Base-by-base conservation (phyloP, 2,797 vertebrate species). In the Taeniopygia guttata region DNA sequence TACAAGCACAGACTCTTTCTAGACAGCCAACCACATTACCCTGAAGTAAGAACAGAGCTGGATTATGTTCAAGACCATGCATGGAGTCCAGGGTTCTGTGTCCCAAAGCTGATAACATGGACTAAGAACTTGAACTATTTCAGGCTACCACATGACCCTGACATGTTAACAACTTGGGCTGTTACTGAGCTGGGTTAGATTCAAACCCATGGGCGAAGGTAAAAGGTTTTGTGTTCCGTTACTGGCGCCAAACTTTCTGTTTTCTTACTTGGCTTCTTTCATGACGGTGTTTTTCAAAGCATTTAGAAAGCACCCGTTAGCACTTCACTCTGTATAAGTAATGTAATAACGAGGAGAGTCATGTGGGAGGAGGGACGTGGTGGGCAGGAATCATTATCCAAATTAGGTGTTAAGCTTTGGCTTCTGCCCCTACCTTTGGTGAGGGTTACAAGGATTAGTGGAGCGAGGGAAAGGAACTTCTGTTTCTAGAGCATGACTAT, bases 321-420 rank as follows among this genome's bases (percentile, higher is more conserved):
- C 70, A 73, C 88, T 81, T 94, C n/a, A 22, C 87, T 92, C 75
- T 60, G 45, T 80, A 26, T 55, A 94, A 70, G 64, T 90, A 84
- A 96, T 88, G 66, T 91, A 96, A 93, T 91, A 94, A 94, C 51
- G 21, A 52, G 59, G 87, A 68, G 86, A 95, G 63, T 62, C 55
- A 93, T 91, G 73, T 74, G 86, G 72, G 67, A 93, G 77, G 59
- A 84, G 51, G 46, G 64, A 95, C 42, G 89, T 74, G 74, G 89
- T 87, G 56, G 49, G 64, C 36, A 91, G 87, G 89, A 91, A 69
- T 95, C 86, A 95, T 56, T 96, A 90, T 89, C 91, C 94, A 96
- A 97, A 97, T 96, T 83, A 95, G 38, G 87, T 94, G 94, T 95
- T 97, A 94, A 90, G 55, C 87, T 95, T 96, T 91, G 84, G 87